Conservation (phyloP, 1,140 invertebrate genomes). For the Chlorops oryzae region DNA sequence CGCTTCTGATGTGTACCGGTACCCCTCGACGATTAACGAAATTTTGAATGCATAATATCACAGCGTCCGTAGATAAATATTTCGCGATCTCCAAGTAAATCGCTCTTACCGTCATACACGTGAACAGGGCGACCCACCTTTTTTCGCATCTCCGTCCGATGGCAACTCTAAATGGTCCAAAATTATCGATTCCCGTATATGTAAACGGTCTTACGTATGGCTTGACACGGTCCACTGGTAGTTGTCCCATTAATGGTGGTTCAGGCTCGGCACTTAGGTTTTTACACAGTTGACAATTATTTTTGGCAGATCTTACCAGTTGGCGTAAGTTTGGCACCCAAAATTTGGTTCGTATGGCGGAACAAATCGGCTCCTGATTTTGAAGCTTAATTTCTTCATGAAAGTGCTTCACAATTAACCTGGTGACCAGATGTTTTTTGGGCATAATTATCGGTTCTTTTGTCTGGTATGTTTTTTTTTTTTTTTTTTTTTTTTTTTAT, state of each 20-base stretch:
- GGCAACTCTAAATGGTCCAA: conserved; percentile 9
- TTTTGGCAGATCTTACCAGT: too few species aligned
- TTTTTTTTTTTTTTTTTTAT: too few species aligned
- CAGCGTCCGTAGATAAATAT: conserved; percentile 12
- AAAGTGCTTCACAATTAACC: too few species aligned
- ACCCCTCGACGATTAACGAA: conserved; percentile 9
- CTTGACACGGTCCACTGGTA: conserved; percentile 9
- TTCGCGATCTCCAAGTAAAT: conserved; percentile 12
- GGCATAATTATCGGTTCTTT: too few species aligned
- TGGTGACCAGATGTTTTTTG: too few species aligned
- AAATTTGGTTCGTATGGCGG: too few species aligned
- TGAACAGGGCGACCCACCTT: conserved; percentile 6
- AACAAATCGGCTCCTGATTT: too few species aligned
- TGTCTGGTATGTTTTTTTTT: too few species aligned
- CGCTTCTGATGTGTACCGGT: neutral
- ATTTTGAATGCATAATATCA: conserved; percentile 14
- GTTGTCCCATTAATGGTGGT: conserved; percentile 10
- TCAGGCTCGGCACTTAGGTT: neutral
- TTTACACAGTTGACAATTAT: conserved; percentile 11
- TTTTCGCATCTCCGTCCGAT: conserved; percentile 11
- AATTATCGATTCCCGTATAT: conserved; percentile 10
- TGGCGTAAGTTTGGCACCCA: too few species aligned
- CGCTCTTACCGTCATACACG: conserved; percentile 12
- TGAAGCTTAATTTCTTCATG: too few species aligned
- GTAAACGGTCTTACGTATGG: conserved; percentile 12